Evolutionary conservation across 2,113 vertebrate species (phyloP).

Genomic region (Parus major): DNA sequence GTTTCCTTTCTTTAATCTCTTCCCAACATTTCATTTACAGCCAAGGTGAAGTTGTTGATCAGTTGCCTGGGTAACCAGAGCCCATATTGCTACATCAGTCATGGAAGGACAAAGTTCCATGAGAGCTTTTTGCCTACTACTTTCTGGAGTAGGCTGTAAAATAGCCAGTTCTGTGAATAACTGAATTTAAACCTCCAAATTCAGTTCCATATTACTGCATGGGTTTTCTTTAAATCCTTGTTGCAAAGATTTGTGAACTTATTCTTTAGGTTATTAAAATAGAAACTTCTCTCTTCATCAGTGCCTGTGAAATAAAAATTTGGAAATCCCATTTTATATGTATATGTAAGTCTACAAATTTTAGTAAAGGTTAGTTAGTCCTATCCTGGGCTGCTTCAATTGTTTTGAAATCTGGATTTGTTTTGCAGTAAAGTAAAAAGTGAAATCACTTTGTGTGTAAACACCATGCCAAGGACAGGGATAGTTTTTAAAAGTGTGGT

Average conservation of each 20-base stretch:
- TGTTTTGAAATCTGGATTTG: background rate
- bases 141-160: background rate
- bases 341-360: background rate
- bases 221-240: background rate
- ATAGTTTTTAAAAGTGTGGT: slow-evolving; percentile 5
- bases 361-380: background rate
- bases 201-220: background rate
- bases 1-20: background rate
- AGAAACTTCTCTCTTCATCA: background rate
- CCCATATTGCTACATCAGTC: background rate
- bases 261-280: background rate
- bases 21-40: background rate
- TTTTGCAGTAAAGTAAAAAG: slow-evolving; percentile 11
- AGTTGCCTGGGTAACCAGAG: background rate
- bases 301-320: background rate
- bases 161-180: background rate
- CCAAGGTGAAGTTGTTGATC: background rate
- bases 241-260: background rate
- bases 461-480: slow-evolving; percentile 15
- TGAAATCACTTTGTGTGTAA: background rate
- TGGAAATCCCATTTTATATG: background rate
- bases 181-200: background rate
- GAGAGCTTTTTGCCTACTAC: background rate
- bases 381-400: background rate
- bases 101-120: background rate